Conservation (phyloP, 2,888 invertebrate genomes). For the Euplexia lucipara region DNA sequence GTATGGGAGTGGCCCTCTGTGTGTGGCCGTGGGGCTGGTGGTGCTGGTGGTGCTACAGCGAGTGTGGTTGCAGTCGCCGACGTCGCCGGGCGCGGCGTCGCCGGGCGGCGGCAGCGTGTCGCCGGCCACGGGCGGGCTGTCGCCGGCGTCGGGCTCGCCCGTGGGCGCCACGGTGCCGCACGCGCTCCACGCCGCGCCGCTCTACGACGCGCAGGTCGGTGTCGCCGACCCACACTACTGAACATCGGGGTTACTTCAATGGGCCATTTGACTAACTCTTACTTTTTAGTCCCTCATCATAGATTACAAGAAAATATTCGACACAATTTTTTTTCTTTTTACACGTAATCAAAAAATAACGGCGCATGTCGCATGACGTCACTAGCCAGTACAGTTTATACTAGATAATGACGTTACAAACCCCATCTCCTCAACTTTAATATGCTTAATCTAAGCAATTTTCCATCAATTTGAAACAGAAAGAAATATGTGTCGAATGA, state of each 20-base stretch:
- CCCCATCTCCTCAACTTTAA: too few relatives aligned
- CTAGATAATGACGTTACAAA: too few relatives aligned
- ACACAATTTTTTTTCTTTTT: too few relatives aligned
- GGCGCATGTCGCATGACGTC: too few relatives aligned
- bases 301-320: too few relatives aligned
- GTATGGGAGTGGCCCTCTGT: not conserved
- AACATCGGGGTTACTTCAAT: not conserved
- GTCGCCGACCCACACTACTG: not conserved
- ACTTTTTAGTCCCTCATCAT: too few relatives aligned
- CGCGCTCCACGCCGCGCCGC: constrained; percentile 68
- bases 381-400: too few relatives aligned
- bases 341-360: too few relatives aligned
- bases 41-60: constrained; percentile 2
- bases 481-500: too few relatives aligned
- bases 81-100: constrained; percentile 85
- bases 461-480: too few relatives aligned
- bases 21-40: not conserved
- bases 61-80: constrained; percentile 82
- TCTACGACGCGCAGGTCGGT: constrained; percentile 84
- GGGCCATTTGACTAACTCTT: too few relatives aligned
- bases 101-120: constrained; percentile 86
- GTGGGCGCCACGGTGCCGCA: constrained; percentile 85
- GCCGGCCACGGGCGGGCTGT: constrained; percentile 86
- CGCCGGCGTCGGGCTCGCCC: constrained; percentile 87
- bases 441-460: too few relatives aligned